Evolutionary conservation across 2,888 invertebrate species (phyloP).

Genomic region (Papilio demoleus): DNA sequence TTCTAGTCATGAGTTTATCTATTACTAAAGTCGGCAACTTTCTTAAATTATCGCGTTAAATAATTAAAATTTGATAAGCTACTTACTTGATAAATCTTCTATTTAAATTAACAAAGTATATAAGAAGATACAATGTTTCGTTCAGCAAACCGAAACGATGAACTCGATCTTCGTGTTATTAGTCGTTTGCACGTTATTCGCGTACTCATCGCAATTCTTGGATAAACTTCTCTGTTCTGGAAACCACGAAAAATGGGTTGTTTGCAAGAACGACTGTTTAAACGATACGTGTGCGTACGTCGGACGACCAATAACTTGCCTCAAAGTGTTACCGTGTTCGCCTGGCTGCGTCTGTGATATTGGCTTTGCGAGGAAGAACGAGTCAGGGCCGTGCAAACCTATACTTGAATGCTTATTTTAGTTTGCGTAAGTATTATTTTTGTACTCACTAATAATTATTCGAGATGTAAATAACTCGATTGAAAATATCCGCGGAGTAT

Average conservation of each 20-base stretch:
- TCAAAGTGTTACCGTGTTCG: neutral
- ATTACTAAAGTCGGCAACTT: slow-evolving; percentile 1
- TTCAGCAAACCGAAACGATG: slow-evolving; percentile 10
- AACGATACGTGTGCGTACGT: slow-evolving; percentile 12
- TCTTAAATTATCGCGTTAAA: slow-evolving; percentile 2
- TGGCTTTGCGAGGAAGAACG: slow-evolving; percentile 31
- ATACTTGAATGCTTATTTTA: slow-evolving; percentile 25
- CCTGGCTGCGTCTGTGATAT: slow-evolving; percentile 28
- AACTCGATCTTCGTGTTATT: neutral
- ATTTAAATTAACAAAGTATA: slow-evolving; percentile 2
- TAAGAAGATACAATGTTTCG: neutral
- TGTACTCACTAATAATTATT: too few relatives aligned
- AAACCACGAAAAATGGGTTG: slow-evolving; percentile 3
- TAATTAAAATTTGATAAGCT: slow-evolving; percentile 8
- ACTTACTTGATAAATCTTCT: neutral
- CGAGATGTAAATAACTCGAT: too few relatives aligned
- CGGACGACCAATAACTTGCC: neutral
- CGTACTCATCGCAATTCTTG: neutral
- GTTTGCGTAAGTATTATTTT: slow-evolving; percentile 5
- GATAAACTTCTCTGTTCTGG: neutral
- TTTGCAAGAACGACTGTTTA: slow-evolving; percentile 24
- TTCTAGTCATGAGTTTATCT: neutral
- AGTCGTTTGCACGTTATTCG: neutral
- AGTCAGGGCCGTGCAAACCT: slow-evolving; percentile 16
- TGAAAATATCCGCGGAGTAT: too few relatives aligned